Percentiles rank a stretch among this genome's conserved stretches.
phyloP scores from a whole-genome alignment of 2,888 invertebrate species.

The Drosophila suboccidentalis region DNA sequence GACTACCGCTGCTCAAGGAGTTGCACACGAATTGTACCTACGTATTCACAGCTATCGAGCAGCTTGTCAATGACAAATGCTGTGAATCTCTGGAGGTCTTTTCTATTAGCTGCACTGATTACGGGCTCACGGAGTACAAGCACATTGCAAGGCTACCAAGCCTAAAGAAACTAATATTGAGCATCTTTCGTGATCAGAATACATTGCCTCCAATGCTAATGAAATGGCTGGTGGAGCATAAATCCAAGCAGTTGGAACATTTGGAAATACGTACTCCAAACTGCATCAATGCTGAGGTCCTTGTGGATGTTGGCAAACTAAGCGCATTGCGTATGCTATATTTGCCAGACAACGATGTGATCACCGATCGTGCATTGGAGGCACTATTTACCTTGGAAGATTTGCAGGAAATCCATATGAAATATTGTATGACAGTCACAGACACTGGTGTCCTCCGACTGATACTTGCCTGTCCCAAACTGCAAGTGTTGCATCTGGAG shows the following conservation, averaged over 20 bases:
- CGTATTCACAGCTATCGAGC: not conserved
- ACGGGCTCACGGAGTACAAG: conserved; percentile 14
- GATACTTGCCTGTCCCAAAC: conserved; percentile 44
- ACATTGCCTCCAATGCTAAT: conserved; percentile 22
- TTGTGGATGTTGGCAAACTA: conserved; percentile 34
- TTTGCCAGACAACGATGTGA: conserved; percentile 8
- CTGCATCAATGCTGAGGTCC: not conserved
- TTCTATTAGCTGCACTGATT: conserved; percentile 9
- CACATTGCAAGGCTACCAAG: conserved; percentile 52
- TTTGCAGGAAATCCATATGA: conserved; percentile 47
- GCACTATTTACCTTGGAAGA: conserved; percentile 19
- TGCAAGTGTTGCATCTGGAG: conserved; percentile 34
- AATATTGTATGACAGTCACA: not conserved
- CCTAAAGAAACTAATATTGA: conserved; percentile 39
- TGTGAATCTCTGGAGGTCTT: conserved; percentile 39
- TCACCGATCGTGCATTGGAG: conserved; percentile 17
- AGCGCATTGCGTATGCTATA: conserved; percentile 24
- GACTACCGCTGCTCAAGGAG: conserved; percentile 32
- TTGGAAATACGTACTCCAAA: conserved; percentile 26
- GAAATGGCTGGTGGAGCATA: conserved; percentile 28
- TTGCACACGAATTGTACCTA: conserved; percentile 13
- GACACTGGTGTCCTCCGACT: conserved; percentile 36
- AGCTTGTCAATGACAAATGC: not conserved
- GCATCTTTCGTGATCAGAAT: not conserved
- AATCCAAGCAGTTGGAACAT: conserved; percentile 31